phyloP scores from a whole-genome alignment of 2,797 vertebrate genomes.

The Crenuchus spilurus region DNA sequence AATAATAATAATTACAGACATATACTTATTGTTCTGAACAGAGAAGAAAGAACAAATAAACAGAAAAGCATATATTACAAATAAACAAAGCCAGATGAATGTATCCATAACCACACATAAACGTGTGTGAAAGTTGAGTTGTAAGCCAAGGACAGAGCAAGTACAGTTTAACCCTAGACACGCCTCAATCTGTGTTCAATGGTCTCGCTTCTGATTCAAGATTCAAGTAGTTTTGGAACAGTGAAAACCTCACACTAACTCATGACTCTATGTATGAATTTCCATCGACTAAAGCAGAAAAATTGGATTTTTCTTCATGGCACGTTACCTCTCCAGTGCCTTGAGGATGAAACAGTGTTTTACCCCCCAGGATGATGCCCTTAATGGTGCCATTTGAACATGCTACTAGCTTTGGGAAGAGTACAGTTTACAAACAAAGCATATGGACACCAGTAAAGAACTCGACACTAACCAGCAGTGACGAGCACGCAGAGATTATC shows the following conservation, averaged over 20 bases:
- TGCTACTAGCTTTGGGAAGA: constrained; percentile 25
- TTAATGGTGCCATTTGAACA: constrained; percentile 15
- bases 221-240: constrained; percentile 84
- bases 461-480: constrained; percentile 76
- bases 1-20: constrained; percentile 40
- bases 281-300: constrained; percentile 23
- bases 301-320: constrained; percentile 24
- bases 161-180: constrained; percentile 73
- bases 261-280: constrained; percentile 16
- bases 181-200: constrained; percentile 77
- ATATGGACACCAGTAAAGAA: constrained; percentile 56
- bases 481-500: constrained; percentile 57
- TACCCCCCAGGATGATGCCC: constrained; percentile 7
- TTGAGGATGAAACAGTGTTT: constrained; percentile 10
- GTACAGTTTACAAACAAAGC: not conserved
- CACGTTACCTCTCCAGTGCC: constrained; percentile 39
- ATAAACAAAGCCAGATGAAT: constrained; percentile 53
- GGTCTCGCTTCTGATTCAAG: constrained; percentile 80
- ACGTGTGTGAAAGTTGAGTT: constrained; percentile 54
- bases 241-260: constrained; percentile 61
- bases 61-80: constrained; percentile 45
- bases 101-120: constrained; percentile 63
- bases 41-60: constrained; percentile 49
- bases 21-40: constrained; percentile 1
- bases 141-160: constrained; percentile 66